phyloP scores from a whole-genome alignment of 1,140 invertebrate species.

The Pectinophora gossypiella region DNA sequence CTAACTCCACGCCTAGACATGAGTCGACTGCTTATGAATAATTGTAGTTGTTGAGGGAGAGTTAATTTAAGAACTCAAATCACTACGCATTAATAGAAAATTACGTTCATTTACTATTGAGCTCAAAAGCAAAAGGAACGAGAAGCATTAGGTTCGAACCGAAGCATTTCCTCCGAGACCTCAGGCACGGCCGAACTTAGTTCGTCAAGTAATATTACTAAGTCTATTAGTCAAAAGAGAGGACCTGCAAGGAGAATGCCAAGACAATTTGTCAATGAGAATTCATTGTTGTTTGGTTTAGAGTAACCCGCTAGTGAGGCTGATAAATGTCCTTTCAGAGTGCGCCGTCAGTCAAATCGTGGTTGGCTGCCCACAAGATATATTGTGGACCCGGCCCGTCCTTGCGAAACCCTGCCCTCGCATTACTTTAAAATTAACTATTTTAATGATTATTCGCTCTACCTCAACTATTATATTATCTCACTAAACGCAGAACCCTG shows the following conservation, averaged over 20 bases:
- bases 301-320: constrained; percentile 69
- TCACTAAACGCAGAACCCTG: background rate
- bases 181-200: no score
- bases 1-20: constrained; percentile 5
- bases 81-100: no score
- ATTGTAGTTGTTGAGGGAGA: no score
- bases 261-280: constrained; percentile 73
- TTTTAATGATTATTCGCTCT: constrained; percentile 34
- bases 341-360: constrained; percentile 69
- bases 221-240: constrained; percentile 44
- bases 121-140: no score
- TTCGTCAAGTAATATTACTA: background rate
- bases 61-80: no score
- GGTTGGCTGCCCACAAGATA: constrained; percentile 70
- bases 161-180: no score
- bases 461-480: constrained; percentile 8
- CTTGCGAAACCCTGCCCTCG: constrained; percentile 43
- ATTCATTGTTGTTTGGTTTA: constrained; percentile 74
- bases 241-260: constrained; percentile 49
- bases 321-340: constrained; percentile 73
- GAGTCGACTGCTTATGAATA: no score
- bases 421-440: constrained; percentile 48
- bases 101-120: no score
- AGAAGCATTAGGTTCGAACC: no score
- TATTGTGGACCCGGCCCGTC: constrained; percentile 66